Base-by-base conservation (phyloP, 1,140 invertebrate species). In the Pseudomyrmex flavicornis region DNA sequence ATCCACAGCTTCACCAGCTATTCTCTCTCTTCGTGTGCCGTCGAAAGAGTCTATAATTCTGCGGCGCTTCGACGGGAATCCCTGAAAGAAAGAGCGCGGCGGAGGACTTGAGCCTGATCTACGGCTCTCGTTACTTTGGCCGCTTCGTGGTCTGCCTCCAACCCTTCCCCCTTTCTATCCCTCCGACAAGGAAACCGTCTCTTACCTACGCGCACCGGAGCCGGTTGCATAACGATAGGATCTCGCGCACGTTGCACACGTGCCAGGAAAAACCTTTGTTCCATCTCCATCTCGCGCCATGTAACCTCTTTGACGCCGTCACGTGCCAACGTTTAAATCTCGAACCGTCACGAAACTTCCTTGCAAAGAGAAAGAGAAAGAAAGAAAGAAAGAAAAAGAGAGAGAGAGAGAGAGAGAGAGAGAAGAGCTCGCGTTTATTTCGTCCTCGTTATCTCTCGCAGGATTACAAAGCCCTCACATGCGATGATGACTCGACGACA, bases 31-130 rank as follows among this genome's bases (percentile, higher is more conserved):
- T 12, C 48, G 17, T 35, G 20, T 12, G 46, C 10, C 46, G 65
- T 59, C 76, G 76, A 70, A 70, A 70, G 75, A 66, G 76, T 72
- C 76, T 72, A 80, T 80, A 80, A 80, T 80, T 80, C 66, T 80
- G 56, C 76, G 66, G 46, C 66, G 54, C 12, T 80, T 80, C 54
- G 76, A 80, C 46, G 66, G 62, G 15, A 70, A 70, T 59, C 54
- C 76, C 66, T 54, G 76, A 61, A 80, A 80, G 76, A 72, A 72
- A 80, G 76, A 79, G 66, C 66, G 76, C 54, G 76, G 44, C 46
- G 76, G 54, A 46, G 26, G 68, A 80, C 66, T 80, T 80, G 66
- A 80, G 76, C 76, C 76, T 80, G 76, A 80, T 80, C 66, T 80
- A 80, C 68, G 66, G 54, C 44, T 80, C 76, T 80, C 76, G 76